phyloP scores from a whole-genome alignment of 2,113 vertebrate species.

The Hemicordylus capensis region DNA sequence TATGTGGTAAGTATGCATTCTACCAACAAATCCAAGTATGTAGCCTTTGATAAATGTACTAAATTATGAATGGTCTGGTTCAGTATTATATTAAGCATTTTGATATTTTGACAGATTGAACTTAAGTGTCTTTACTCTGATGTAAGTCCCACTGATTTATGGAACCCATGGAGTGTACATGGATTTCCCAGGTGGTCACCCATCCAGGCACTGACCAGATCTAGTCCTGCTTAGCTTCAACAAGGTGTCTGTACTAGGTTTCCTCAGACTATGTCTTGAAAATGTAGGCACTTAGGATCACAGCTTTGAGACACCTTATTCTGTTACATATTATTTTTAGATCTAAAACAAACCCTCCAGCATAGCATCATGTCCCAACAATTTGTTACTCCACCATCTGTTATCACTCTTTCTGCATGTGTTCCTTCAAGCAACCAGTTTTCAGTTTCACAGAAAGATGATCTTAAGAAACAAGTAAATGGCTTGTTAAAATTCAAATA shows the following conservation, averaged over 20 bases:
- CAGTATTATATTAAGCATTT: background rate
- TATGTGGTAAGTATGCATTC: too few relatives aligned
- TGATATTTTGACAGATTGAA: too few relatives aligned
- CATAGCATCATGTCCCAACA: background rate
- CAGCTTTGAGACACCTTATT: background rate
- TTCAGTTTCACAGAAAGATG: background rate
- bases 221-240: too few relatives aligned
- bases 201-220: too few relatives aligned
- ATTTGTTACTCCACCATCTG: background rate
- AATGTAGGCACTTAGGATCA: background rate
- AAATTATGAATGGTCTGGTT: too few relatives aligned
- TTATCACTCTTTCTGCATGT: background rate
- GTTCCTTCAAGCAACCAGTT: background rate
- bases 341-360: background rate
- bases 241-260: too few relatives aligned
- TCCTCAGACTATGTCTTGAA: too few relatives aligned
- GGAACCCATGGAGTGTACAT: too few relatives aligned
- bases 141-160: background rate
- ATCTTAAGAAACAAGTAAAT: background rate
- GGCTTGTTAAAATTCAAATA: background rate
- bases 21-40: too few relatives aligned
- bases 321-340: background rate
- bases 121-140: background rate
- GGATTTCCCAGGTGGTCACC: too few relatives aligned
- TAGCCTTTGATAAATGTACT: too few relatives aligned